These are phyloP conservation scores for Trichechus manatus DNA, from an alignment of 2,113 vertebrate species.

Conservation along the genomic window DNA sequence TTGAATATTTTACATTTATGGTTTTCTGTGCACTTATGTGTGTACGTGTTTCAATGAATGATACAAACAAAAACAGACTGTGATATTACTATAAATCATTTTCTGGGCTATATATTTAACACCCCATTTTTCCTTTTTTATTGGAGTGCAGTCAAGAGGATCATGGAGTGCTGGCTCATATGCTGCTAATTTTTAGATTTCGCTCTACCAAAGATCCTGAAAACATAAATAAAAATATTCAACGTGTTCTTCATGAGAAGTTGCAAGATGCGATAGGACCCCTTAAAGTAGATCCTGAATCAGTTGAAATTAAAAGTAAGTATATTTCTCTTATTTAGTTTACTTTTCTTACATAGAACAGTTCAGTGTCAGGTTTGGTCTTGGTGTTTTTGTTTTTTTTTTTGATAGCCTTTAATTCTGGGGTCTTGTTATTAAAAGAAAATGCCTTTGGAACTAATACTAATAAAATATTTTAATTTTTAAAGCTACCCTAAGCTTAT, in stretches of 20 bases:
- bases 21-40: background rate
- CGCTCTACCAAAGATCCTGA: slow-evolving; percentile 74
- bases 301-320: slow-evolving; percentile 80
- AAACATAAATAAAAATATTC: slow-evolving; percentile 65
- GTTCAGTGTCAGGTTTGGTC: background rate
- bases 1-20: background rate
- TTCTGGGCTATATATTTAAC: background rate
- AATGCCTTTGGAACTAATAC: background rate
- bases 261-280: slow-evolving; percentile 62
- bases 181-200: slow-evolving; percentile 81
- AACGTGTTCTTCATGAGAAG: slow-evolving; percentile 71
- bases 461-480: slow-evolving; percentile 22
- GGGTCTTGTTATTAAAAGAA: background rate
- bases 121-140: background rate
- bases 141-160: slow-evolving; percentile 67
- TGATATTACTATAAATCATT: background rate
- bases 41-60: background rate
- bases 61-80: background rate
- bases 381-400: background rate
- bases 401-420: background rate
- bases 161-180: slow-evolving; percentile 73
- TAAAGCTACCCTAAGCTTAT: background rate
- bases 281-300: slow-evolving; percentile 68
- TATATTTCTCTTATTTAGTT: slow-evolving; percentile 31
- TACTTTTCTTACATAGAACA: background rate